phyloP scores from a whole-genome alignment of 2,888 invertebrate genomes.

The Protonemura montana region DNA sequence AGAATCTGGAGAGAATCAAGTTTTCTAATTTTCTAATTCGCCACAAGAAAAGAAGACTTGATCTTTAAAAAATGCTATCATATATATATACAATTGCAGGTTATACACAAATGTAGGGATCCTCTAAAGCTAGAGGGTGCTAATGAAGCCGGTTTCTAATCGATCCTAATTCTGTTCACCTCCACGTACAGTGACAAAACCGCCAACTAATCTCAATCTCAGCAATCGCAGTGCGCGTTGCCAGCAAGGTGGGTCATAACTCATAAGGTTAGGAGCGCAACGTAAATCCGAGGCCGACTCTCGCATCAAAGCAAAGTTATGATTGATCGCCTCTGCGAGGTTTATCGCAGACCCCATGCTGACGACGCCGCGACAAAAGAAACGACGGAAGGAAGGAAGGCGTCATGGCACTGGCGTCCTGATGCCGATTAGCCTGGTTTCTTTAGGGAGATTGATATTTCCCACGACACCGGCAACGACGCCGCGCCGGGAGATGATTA shows the following conservation, averaged over 20 bases:
- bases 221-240: too few species aligned
- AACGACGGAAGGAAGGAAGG: constrained; percentile 1
- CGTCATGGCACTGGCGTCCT: neutral
- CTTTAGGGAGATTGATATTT: neutral
- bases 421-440: neutral
- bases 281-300: neutral
- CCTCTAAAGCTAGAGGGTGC: too few species aligned
- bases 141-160: too few species aligned
- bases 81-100: too few species aligned
- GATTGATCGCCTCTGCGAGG: neutral
- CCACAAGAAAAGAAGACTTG: too few species aligned
- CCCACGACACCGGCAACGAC: neutral
- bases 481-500: neutral
- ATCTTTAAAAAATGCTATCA: too few species aligned
- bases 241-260: neutral
- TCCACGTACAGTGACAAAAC: too few species aligned
- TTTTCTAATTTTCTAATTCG: too few species aligned
- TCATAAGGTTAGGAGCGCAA: neutral
- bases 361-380: neutral
- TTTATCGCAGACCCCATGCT: neutral
- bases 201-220: too few species aligned
- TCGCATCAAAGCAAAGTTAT: neutral
- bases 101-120: too few species aligned
- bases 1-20: too few species aligned
- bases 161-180: too few species aligned